Base-by-base conservation (phyloP, 2,797 vertebrate species). In the Atherinosoma microstoma region DNA sequence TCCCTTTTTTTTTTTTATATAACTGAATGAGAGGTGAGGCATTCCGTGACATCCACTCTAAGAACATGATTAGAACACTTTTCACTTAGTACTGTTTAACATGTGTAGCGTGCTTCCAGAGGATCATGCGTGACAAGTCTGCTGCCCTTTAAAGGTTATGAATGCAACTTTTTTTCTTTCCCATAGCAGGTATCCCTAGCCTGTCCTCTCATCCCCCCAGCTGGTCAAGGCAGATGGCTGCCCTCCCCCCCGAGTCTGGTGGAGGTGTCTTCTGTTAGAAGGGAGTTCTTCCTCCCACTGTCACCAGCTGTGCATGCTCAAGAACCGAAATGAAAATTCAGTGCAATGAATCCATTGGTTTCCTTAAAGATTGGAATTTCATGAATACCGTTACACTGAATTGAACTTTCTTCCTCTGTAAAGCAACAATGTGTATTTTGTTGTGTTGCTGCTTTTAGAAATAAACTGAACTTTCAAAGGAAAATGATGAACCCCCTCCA, bases 111-210 rank as follows among this genome's bases (percentile, higher is more conserved):
- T 40, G 51, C 62, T 60, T 22, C 58, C 27, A n/a, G 62, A 67
- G 47, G 24, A 49, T 67, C 42, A 27, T 36, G 27, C 30, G 18
- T 68, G 75, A 78, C 63, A 64, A 45, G 84, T 78, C 63, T 66
- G 66, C 51, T 75, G 83, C 59, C 82, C 77, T 88, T 89, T 86
- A 86, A 87, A 89, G 86, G 81, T 85, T 76, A 64, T 58, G 4
- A 40, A 45, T 42, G 65, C 70, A 58, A 58, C 71, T 51, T 53
- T 47, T 16, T n/a, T 13, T 13, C 49, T 5, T 53, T 51, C 22
- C 10, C 9, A 12, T 12, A 53, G 49, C 22, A 24, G 22, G 22
- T 53, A 53, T 53, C 11, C 22, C 49, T 53, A 6, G 49, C n/a
- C 49, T 53, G 49, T 51, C 22, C 22, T 24, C 10, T 24, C 45